These are phyloP conservation scores for Sarcophaga rosellei DNA, from an alignment of 2,888 invertebrate genomes.

Conservation along the genomic window DNA sequence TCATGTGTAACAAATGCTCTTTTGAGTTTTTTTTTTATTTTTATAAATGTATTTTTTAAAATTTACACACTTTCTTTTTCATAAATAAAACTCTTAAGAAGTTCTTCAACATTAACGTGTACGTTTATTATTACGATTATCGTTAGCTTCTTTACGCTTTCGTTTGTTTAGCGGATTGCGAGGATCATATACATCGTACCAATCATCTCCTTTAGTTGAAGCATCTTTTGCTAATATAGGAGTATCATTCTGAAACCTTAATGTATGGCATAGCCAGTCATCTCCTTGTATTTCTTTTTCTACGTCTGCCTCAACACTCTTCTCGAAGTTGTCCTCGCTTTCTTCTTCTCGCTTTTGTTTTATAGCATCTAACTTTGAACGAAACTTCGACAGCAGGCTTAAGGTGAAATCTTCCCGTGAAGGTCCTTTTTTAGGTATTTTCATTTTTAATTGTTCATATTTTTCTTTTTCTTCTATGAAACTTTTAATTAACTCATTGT, in stretches of 20 bases:
- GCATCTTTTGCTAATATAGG: constrained; percentile 93
- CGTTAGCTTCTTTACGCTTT: constrained; percentile 84
- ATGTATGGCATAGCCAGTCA: constrained; percentile 79
- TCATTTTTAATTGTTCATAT: constrained; percentile 83
- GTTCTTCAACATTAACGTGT: not conserved
- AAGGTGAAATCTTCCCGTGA: constrained; percentile 88
- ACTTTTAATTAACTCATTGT: constrained; percentile 83
- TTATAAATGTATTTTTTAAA: constrained; percentile 21
- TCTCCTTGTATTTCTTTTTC: constrained; percentile 78
- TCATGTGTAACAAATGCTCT: not conserved
- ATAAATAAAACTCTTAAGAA: constrained; percentile 3
- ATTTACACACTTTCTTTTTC: constrained; percentile 17
- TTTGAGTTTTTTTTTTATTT: constrained; percentile 30
- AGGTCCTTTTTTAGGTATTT: constrained; percentile 86
- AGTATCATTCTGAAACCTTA: constrained; percentile 84
- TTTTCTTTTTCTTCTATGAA: constrained; percentile 85
- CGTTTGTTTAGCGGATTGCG: constrained; percentile 96
- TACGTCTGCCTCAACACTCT: constrained; percentile 71
- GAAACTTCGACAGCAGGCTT: constrained; percentile 90
- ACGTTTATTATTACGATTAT: constrained; percentile 35
- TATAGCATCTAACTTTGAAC: constrained; percentile 87
- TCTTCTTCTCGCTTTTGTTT: constrained; percentile 83
- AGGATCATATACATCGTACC: constrained; percentile 98
- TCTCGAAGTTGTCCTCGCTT: constrained; percentile 73
- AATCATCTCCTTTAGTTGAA: constrained; percentile 94